Conservation (phyloP, 2,888 invertebrate genomes). For the Stenichneumon culpator region DNA sequence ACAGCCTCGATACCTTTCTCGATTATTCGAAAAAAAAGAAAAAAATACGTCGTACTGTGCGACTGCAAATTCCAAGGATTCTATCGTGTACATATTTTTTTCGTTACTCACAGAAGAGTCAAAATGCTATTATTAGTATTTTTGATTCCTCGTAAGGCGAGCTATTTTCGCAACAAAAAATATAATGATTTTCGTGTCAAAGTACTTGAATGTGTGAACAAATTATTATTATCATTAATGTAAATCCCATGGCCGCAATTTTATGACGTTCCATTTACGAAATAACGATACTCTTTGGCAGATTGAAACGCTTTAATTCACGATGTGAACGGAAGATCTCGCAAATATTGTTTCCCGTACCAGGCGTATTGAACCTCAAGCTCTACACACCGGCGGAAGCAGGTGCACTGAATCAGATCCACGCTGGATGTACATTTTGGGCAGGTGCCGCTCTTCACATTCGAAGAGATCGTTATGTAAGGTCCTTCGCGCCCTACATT, state of each 20-base stretch:
- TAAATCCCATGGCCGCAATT: not conserved
- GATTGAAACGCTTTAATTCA: not conserved
- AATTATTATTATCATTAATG: too few relatives aligned
- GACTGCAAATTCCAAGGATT: not conserved
- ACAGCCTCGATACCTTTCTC: constrained; percentile 14
- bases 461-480: constrained; percentile 40
- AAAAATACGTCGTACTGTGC: not conserved
- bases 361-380: constrained; percentile 23
- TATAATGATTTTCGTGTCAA: not conserved
- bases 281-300: not conserved
- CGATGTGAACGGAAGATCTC: constrained; percentile 29
- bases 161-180: not conserved
- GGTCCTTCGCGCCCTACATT: constrained; percentile 1
- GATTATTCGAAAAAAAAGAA: constrained; percentile 3
- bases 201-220: not conserved
- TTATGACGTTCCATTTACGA: constrained; percentile 19
- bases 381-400: constrained; percentile 73
- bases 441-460: constrained; percentile 74
- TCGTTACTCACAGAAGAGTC: not conserved
- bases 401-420: constrained; percentile 71
- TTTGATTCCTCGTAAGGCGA: not conserved
- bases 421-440: constrained; percentile 77
- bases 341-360: constrained; percentile 30
- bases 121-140: not conserved
- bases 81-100: not conserved